Conservation (phyloP, 2,888 invertebrate species). For the Drosophila prostipennis region DNA sequence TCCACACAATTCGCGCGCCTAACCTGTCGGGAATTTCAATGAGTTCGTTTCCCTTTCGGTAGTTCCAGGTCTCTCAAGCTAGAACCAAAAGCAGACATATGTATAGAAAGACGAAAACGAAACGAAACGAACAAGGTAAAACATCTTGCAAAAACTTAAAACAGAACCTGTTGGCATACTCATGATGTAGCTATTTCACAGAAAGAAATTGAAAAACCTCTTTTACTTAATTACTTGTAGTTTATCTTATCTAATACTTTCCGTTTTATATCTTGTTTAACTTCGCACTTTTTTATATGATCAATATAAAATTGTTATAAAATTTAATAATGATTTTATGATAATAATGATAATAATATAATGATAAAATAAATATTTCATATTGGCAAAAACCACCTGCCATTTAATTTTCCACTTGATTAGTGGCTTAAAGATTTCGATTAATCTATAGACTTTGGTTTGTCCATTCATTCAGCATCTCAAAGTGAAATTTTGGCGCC, state of each 20-base stretch:
- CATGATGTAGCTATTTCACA: constrained; percentile 37
- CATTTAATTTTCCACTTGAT: constrained; percentile 8
- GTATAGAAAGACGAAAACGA: neutral
- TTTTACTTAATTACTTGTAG: constrained; percentile 6
- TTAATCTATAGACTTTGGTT: neutral
- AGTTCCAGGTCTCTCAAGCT: constrained; percentile 42
- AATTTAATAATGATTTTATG: neutral
- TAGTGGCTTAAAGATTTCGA: neutral
- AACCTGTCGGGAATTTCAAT: constrained; percentile 74
- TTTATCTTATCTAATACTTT: neutral
- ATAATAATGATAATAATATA: too few relatives aligned
- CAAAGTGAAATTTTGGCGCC: constrained; percentile 46
- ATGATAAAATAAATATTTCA: neutral
- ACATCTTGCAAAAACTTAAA: constrained; percentile 38
- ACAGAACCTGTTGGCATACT: constrained; percentile 71
- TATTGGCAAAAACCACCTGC: neutral
- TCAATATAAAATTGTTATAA: neutral
- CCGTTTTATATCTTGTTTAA: neutral
- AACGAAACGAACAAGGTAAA: constrained; percentile 1
- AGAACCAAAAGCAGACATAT: constrained; percentile 30
- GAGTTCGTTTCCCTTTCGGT: constrained; percentile 81
- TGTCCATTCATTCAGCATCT: constrained; percentile 2
- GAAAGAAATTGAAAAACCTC: constrained; percentile 4
- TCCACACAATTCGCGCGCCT: constrained; percentile 60
- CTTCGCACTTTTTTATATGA: neutral